Evolutionary conservation across 2,888 invertebrate genomes (phyloP), one percentile per base, ranked within the genome.

Genomic region (Heliconius ethilla): DNA sequence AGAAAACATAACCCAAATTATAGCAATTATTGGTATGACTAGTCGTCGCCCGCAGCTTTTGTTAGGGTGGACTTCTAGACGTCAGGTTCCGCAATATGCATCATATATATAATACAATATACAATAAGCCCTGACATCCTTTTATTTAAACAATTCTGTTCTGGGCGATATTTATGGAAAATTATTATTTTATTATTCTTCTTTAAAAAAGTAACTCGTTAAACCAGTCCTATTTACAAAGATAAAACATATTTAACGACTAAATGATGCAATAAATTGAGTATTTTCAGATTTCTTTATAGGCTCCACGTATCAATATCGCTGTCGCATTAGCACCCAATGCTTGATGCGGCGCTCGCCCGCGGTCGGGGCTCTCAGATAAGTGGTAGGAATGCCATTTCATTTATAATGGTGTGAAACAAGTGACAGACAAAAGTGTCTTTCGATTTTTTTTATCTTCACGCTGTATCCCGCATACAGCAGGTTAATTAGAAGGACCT

Each of bases 341-440:
- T 65, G 55, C 55, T 76, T 77, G 77, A 77, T 18, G 77, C 67
- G 66, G n/a, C 59, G 66, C 29, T 77, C 77, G 77, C 77, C 77
- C 73, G 66, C 55, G 11, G 10, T 59, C 73, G 66, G 72, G 11
- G 15, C 66, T 15, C 27, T 9, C n/a, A 29, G 74, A 74, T 74
- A 74, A 45, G 45, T 37, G 63, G 18, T n/a, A 59, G 72, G 15
- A 29, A 59, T 59, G 59, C 55, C 72, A 55, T 72, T 72, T 72
- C 74, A 65, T 65, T 65, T 63, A 74, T 65, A 65, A 55, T 33
- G 45, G 4, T 63, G 22, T 11, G 18, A 11, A 63, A 63, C 22
- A 45, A 13, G 10, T 13, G 63, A 27, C 3, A 74, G 74, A 45
- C 74, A 29, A 45, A 74, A 74, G 3, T 74, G 74, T 74, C 65